Evolutionary conservation across 2,113 vertebrate genomes (phyloP), one percentile per base, ranked within the genome.

Genomic region (Globicephala melas): DNA sequence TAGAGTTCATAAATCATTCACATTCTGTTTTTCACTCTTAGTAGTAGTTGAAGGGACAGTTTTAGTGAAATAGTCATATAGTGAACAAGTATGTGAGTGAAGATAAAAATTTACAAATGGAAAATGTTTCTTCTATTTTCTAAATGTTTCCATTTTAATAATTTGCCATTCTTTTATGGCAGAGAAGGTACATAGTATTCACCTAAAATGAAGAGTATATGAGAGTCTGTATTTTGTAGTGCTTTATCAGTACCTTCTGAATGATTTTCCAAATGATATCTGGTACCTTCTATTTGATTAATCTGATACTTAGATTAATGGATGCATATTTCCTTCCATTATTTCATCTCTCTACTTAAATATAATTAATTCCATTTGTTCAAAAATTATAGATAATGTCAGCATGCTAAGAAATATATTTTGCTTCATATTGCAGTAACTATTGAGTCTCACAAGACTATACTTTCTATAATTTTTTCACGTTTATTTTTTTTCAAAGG

Each of bases 401-500:
- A 95, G 21, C 36, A 95, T 97, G 6, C 33, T 77, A 86, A 90
- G 28, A 93, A 94, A 84, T 89, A 76, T 71, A 33, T 85, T 89
- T 82, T 95, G 67, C 36, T 83, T 36, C 33, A 15, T 80, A 84
- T 96, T 96, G 60, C 55, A 92, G 2, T 88, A 94, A 71, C 25
- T 97, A 44, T 82, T 97, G 91, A 67, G 47, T 67, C 33, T 97
- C 86, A 76, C 36, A 36, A 97, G 80, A 80, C 55, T 92, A 95
- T 89, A 44, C 91, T 96, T 96, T 94, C 11, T 79, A 81, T 0
- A 80, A 20, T 44, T 94, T 93, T 23, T 95, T 63, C 38, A 94
- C 82, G 93, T 71, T 91, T 10, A 21, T 93, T 50, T 65, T 82
- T 33, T 92, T 85, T 95, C 63, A 89, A 92, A 90, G 6, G 18